Conservation (phyloP, 2,888 invertebrate species). For the Heliconius ethilla region DNA sequence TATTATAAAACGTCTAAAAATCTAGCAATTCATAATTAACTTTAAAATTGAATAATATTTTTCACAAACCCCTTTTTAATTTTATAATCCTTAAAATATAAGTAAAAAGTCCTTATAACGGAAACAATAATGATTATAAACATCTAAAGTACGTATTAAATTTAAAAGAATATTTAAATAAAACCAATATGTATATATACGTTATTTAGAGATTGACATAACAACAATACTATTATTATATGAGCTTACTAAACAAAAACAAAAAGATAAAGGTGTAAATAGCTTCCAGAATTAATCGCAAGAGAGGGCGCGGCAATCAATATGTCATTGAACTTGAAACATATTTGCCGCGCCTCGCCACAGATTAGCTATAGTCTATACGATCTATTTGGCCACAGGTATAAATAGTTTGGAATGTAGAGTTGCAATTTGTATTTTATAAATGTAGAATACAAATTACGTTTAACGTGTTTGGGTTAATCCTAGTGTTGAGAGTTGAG, state of each 20-base stretch:
- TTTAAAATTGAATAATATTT: too few species aligned
- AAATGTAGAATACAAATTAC: background rate
- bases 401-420: slow-evolving; percentile 32
- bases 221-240: background rate
- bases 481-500: background rate
- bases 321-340: slow-evolving; percentile 68
- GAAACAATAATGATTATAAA: too few species aligned
- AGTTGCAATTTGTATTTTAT: slow-evolving; percentile 1
- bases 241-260: slow-evolving; percentile 3
- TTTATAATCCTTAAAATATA: too few species aligned
- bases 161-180: background rate
- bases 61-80: too few species aligned
- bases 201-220: background rate
- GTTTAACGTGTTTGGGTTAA: background rate
- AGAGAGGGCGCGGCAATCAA: slow-evolving; percentile 52
- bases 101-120: too few species aligned
- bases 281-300: slow-evolving; percentile 39
- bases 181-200: background rate
- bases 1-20: too few species aligned
- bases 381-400: slow-evolving; percentile 40
- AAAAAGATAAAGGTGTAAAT: slow-evolving; percentile 22
- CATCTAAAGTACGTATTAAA: background rate
- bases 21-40: too few species aligned
- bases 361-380: slow-evolving; percentile 30
- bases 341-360: slow-evolving; percentile 51